Evolutionary conservation across 2,797 vertebrate genomes (phyloP), one percentile per base, ranked within the genome.

Genomic region (Anguilla marmorata): DNA sequence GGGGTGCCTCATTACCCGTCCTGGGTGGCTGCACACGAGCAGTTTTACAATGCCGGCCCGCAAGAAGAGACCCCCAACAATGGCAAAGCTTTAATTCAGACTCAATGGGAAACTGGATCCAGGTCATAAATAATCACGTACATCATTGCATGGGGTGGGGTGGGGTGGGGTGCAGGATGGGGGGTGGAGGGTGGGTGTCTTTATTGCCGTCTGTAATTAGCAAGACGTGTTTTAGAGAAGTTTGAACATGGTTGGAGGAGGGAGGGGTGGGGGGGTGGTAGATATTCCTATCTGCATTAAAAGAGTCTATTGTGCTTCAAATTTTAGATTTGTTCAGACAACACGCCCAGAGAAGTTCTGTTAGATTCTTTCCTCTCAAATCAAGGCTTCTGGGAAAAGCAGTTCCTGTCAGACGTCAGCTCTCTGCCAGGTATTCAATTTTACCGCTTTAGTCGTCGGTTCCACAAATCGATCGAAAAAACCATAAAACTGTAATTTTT

Each of bases 31-130:
- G n/a, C 79, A 50, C 79, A 82, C 11, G 79, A 82, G 79, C 5
- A 1, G 5, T 24, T 50, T 7, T 9, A 82, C 79, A 82, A 82
- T 82, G 79, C 41, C 79, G 8, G 37, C 8, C 79, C 45, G 21
- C 41, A 24, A 41, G 21, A 82, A 50, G 79, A 82, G 79, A 82
- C 79, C 79, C 79, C 24, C 45, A 24, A 48, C 79, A 82, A 82
- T 48, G 79, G 45, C 41, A n/a, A 24, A 82, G 41, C 79, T 82
- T 82, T 82, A 82, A 82, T 82, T 82, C 41, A 82, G 45, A 48
- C 79, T 82, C 79, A 82, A 82, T 82, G 79, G 79, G 79, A 82
- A 82, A 82, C 79, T n/a, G 45, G 79, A 82, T 82, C 41, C 21
- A 3, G 79, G 79, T 82, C 79, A 82, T 82, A 82, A 82, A 82